phyloP scores from a whole-genome alignment of 2,113 vertebrate genomes.

The Campylorhamphus procurvoides region DNA sequence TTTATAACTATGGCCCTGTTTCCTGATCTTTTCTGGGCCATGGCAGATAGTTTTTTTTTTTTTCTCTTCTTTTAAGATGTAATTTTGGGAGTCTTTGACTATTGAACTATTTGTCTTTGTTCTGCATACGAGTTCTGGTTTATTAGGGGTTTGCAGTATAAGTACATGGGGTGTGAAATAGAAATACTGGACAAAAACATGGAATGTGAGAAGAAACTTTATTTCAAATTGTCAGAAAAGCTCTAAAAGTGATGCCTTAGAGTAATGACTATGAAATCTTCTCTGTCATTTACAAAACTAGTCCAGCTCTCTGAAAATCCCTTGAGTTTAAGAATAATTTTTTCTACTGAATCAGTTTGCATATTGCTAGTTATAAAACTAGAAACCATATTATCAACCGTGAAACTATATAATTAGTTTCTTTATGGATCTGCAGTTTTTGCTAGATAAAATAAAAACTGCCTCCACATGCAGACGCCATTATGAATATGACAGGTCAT shows the following conservation, averaged over 20 bases:
- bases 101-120: background rate
- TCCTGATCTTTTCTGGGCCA: background rate
- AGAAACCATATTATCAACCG: slow-evolving; percentile 72
- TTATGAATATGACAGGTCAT: slow-evolving; percentile 76
- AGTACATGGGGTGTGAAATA: background rate
- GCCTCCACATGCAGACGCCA: slow-evolving; percentile 58
- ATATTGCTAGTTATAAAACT: slow-evolving; percentile 66
- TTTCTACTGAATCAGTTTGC: slow-evolving; percentile 51
- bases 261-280: background rate
- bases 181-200: background rate
- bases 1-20: background rate
- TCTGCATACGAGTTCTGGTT: background rate
- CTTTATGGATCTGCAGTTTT: slow-evolving; percentile 71
- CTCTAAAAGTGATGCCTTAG: background rate
- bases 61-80: background rate
- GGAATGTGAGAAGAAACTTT: background rate
- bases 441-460: slow-evolving; percentile 74
- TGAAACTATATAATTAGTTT: slow-evolving; percentile 77
- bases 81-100: background rate
- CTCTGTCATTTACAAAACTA: background rate
- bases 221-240: background rate
- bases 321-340: slow-evolving; percentile 8
- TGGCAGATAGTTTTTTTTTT: background rate
- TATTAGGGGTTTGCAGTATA: background rate
- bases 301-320: background rate